These are phyloP conservation scores for Solenopsis invicta DNA, from an alignment of 1,140 invertebrate genomes.

Conservation along the genomic window DNA sequence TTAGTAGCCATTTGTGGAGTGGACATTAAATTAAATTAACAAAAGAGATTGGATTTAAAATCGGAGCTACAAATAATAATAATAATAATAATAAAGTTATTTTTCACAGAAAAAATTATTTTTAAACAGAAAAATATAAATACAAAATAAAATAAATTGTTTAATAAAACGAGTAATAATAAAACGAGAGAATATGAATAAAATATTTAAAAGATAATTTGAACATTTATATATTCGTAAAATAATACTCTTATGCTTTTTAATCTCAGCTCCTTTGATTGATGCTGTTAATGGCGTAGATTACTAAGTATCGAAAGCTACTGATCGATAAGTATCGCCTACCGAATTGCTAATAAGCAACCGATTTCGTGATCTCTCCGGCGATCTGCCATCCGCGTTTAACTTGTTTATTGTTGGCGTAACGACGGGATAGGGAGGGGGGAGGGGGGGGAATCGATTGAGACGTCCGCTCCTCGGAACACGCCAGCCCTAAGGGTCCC, in stretches of 20 bases:
- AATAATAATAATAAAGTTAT: conserved; percentile 8
- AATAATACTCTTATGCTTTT: not conserved
- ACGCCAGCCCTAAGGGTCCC: conserved; percentile 73
- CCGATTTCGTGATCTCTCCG: conserved; percentile 50
- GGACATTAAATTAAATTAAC: conserved; percentile 20
- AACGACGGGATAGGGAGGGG: not conserved
- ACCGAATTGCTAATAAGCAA: conserved; percentile 53
- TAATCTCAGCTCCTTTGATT: conserved; percentile 12
- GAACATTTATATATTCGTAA: not conserved
- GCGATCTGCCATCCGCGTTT: conserved; percentile 51
- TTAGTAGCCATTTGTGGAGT: not conserved
- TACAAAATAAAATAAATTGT: not conserved
- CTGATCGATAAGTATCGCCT: conserved; percentile 27
- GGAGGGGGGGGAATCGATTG: conserved; percentile 67
- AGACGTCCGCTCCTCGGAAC: conserved; percentile 72
- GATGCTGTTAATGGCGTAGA: not conserved
- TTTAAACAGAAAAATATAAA: not conserved
- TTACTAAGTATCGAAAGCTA: conserved; percentile 30
- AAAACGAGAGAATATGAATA: not conserved
- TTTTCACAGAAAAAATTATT: not conserved
- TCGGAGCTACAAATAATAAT: not conserved
- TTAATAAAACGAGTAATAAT: no score
- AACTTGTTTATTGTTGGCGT: conserved; percentile 62
- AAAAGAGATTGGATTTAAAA: not conserved
- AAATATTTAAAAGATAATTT: conserved; percentile 1